Evolutionary conservation across 64 coral and sea anemone species (phyloP).

Genomic region (Pocillopora verrucosa): DNA sequence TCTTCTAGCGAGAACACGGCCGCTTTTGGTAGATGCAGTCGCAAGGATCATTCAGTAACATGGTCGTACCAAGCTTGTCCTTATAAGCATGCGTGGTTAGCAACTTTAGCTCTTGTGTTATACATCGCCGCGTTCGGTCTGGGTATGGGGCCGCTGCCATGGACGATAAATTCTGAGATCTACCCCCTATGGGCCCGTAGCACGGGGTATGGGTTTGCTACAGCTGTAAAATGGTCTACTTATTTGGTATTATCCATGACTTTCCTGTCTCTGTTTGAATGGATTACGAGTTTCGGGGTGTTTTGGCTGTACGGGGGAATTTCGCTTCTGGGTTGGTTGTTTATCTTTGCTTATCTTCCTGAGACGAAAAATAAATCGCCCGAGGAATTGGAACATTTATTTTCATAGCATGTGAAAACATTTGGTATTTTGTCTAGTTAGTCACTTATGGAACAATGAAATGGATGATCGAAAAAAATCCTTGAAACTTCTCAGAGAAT

Average conservation of each 20-base stretch:
- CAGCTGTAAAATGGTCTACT: slow-evolving; percentile 85
- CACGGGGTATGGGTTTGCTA: slow-evolving; percentile 68
- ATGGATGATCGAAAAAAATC: too few relatives aligned
- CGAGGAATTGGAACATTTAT: slow-evolving; percentile 74
- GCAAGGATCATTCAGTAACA: background rate
- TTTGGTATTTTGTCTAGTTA: too few relatives aligned
- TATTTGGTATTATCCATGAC: slow-evolving; percentile 85
- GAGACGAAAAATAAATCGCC: slow-evolving; percentile 92
- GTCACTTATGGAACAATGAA: too few relatives aligned
- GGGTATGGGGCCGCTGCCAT: slow-evolving; percentile 95
- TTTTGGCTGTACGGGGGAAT: slow-evolving; percentile 91
- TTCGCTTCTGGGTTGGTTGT: slow-evolving; percentile 76
- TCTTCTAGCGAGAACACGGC: slow-evolving; percentile 30
- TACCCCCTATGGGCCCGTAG: slow-evolving; percentile 97
- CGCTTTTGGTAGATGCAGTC: slow-evolving; percentile 68
- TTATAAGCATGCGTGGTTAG: slow-evolving; percentile 76
- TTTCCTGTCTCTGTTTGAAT: slow-evolving; percentile 76
- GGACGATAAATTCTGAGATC: slow-evolving; percentile 97
- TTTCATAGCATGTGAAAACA: background rate
- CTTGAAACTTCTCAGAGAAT: too few relatives aligned
- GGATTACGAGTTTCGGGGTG: slow-evolving; percentile 69
- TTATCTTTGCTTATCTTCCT: slow-evolving; percentile 74
- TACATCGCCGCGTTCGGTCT: slow-evolving; percentile 87
- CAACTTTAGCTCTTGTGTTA: slow-evolving; percentile 68
- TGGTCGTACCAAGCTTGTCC: slow-evolving; percentile 75